phyloP scores from a whole-genome alignment of 2,888 invertebrate species.

The Ophion slaviceki region DNA sequence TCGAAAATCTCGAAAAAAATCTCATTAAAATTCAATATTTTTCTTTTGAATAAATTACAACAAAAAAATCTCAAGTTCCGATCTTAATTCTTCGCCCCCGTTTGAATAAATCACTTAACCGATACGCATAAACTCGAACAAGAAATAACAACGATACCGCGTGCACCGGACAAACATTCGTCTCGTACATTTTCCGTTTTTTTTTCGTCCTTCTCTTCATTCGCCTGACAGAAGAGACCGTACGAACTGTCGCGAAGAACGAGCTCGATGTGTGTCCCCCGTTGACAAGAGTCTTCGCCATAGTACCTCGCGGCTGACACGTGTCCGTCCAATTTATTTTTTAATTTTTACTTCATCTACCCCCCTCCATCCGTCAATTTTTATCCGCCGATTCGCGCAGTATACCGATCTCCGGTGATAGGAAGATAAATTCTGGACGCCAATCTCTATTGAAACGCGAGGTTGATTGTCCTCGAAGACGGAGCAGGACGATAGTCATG shows the following conservation, averaged over 20 bases:
- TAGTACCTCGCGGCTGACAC: slow-evolving; percentile 53
- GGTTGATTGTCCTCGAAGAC: slow-evolving; percentile 18
- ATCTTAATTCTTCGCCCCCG: not conserved
- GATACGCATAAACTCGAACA: not conserved
- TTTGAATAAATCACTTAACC: slow-evolving; percentile 1
- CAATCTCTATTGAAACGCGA: slow-evolving; percentile 23
- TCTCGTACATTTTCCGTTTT: slow-evolving; percentile 30
- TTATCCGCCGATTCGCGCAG: slow-evolving; percentile 31
- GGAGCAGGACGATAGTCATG: slow-evolving; percentile 3
- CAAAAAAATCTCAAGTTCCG: not conserved
- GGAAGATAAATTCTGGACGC: slow-evolving; percentile 40
- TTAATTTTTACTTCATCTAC: not conserved
- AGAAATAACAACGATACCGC: slow-evolving; percentile 8
- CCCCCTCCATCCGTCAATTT: not conserved
- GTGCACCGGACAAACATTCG: slow-evolving; percentile 45
- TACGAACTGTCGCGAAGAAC: slow-evolving; percentile 41
- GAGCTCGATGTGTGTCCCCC: slow-evolving; percentile 29
- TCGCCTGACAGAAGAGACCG: slow-evolving; percentile 26
- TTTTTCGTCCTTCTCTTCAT: not conserved
- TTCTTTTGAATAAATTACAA: not conserved
- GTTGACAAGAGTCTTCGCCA: slow-evolving; percentile 35
- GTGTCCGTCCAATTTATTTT: slow-evolving; percentile 47
- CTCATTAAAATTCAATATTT: not conserved
- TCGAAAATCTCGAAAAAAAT: too few relatives aligned
- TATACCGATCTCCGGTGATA: slow-evolving; percentile 41